These are phyloP conservation scores for Tiliacea citrago DNA, from an alignment of 2,888 invertebrate genomes.

Conservation along the genomic window DNA sequence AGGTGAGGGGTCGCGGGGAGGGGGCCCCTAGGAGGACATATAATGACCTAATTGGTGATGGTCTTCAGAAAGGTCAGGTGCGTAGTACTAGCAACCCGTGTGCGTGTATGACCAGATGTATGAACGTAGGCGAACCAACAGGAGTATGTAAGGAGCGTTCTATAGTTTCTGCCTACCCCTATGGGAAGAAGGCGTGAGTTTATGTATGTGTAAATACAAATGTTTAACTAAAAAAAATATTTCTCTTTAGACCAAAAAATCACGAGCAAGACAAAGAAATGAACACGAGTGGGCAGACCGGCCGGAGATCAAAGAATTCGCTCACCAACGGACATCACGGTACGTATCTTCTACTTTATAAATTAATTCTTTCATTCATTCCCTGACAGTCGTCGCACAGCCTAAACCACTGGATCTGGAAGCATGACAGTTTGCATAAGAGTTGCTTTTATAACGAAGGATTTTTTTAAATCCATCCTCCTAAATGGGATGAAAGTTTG, in stretches of 20 bases:
- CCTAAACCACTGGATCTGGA: not conserved
- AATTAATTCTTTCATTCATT: not conserved
- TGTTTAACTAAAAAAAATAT: not conserved
- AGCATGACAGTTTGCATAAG: not conserved
- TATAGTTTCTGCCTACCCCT: too few species aligned
- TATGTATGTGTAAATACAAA: not conserved
- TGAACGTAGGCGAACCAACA: too few species aligned
- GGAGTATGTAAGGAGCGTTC: too few species aligned
- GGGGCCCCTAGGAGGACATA: too few species aligned
- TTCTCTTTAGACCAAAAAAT: slow-evolving; percentile 77
- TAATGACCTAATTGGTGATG: too few species aligned
- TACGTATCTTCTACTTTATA: slow-evolving; percentile 63
- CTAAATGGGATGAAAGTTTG: not conserved
- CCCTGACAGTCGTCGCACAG: too few species aligned
- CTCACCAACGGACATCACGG: slow-evolving; percentile 85
- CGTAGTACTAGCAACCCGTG: too few species aligned
- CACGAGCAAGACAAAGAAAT: slow-evolving; percentile 65
- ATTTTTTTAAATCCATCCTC: too few species aligned
- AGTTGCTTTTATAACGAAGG: not conserved
- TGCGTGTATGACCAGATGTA: too few species aligned
- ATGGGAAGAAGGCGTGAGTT: too few species aligned
- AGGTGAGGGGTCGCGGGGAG: too few species aligned
- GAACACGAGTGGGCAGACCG: slow-evolving; percentile 70
- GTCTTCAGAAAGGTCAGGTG: too few species aligned
- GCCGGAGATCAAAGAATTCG: slow-evolving; percentile 79